These are phyloP conservation scores for Antennarius maculatus DNA, from an alignment of 2,797 vertebrate species.

Conservation along the genomic window DNA sequence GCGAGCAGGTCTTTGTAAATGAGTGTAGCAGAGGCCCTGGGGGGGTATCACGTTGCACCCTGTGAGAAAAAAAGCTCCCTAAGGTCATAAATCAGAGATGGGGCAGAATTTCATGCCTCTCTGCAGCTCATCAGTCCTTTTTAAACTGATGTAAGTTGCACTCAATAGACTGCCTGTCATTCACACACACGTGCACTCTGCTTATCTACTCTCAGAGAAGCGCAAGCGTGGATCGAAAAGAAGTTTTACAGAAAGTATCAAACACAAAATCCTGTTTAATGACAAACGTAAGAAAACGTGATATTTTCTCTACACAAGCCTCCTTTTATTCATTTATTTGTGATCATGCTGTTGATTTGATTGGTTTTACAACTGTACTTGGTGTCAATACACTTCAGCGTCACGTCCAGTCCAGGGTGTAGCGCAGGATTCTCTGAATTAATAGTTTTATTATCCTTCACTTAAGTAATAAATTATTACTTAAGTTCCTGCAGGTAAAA, in stretches of 20 bases:
- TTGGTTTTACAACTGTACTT: slow-evolving; percentile 22
- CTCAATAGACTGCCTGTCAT: slow-evolving; percentile 61
- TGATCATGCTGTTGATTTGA: neutral
- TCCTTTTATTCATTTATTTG: neutral
- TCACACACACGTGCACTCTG: slow-evolving; percentile 28
- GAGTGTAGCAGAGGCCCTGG: slow-evolving; percentile 76
- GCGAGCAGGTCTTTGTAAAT: slow-evolving; percentile 75
- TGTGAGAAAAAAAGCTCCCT: slow-evolving; percentile 76
- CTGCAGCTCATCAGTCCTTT: slow-evolving; percentile 79
- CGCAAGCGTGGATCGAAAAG: slow-evolving; percentile 21
- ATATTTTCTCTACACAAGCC: neutral
- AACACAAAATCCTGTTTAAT: slow-evolving; percentile 7
- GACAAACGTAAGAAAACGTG: neutral
- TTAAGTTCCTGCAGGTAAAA: slow-evolving; percentile 78
- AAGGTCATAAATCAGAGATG: slow-evolving; percentile 83
- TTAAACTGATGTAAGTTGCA: slow-evolving; percentile 83
- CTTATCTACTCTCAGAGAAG: slow-evolving; percentile 28
- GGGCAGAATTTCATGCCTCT: slow-evolving; percentile 82
- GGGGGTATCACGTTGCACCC: slow-evolving; percentile 74
- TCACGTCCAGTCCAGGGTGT: slow-evolving; percentile 24
- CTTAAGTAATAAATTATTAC: slow-evolving; percentile 75
- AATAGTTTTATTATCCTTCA: slow-evolving; percentile 73
- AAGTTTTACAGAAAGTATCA: neutral
- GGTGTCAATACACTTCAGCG: slow-evolving; percentile 28
- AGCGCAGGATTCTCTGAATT: slow-evolving; percentile 37